Evolutionary conservation across 2,888 invertebrate species (phyloP).

Genomic region (Ichneumoninae sp.): DNA sequence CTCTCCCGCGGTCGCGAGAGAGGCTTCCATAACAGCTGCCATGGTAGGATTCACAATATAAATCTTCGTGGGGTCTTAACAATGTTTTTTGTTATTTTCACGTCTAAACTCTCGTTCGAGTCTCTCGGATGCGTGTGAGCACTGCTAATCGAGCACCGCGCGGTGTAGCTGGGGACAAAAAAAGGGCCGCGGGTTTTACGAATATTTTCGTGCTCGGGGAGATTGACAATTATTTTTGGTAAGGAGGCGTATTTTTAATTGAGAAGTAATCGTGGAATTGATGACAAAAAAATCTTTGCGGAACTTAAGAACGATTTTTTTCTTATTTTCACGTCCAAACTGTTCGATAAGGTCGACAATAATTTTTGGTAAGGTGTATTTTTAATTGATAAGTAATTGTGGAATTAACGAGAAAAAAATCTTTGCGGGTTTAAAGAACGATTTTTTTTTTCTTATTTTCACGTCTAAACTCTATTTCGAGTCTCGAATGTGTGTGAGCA

Average conservation of each 20-base stretch:
- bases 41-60: constrained; percentile 56
- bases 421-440: constrained; percentile 15
- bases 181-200: not conserved
- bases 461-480: not conserved
- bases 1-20: not conserved
- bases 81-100: constrained; percentile 40
- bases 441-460: not conserved
- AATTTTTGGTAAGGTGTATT: not conserved
- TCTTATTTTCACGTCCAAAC: not conserved
- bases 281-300: no score
- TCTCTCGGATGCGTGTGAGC: not conserved
- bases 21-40: constrained; percentile 25
- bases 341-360: not conserved
- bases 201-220: not conserved
- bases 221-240: not conserved
- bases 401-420: no score
- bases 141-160: not conserved
- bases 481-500: no score
- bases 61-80: constrained; percentile 52
- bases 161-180: not conserved
- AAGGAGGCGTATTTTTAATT: not conserved
- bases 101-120: not conserved
- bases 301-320: no score
- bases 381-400: no score
- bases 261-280: not conserved